Percentiles rank a stretch among this genome's conserved stretches.
Conservation (phyloP, 2,113 vertebrate genomes). For the Peromyscus maniculatus region DNA sequence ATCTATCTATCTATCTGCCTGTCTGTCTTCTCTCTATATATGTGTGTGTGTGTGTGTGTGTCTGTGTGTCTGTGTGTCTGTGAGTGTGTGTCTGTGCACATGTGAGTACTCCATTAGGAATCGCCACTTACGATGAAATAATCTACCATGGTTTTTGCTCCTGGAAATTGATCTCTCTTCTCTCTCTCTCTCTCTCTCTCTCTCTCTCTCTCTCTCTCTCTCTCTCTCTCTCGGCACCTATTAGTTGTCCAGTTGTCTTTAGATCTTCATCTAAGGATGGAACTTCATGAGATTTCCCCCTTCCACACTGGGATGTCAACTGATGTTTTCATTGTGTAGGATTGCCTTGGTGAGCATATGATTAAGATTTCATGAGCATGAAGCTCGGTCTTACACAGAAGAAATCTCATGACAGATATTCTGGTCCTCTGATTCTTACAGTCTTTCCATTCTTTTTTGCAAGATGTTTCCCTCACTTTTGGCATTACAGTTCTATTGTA, state of each 20-base stretch:
- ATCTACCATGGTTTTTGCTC: background rate
- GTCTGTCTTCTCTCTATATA: too few relatives aligned
- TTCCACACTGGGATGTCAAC: too few relatives aligned
- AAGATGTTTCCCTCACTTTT: background rate
- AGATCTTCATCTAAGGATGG: too few relatives aligned
- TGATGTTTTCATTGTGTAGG: too few relatives aligned
- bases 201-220: too few relatives aligned
- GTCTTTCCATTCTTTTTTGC: background rate
- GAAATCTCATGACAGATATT: background rate
- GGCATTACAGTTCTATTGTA: background rate
- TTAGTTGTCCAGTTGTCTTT: background rate
- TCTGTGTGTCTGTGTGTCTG: background rate
- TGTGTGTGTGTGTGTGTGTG: background rate
- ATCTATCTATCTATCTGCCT: too few relatives aligned
- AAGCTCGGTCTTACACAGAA: background rate
- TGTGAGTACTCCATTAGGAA: too few relatives aligned
- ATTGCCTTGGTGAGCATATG: too few relatives aligned
- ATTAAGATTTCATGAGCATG: background rate
- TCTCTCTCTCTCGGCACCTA: background rate
- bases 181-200: too few relatives aligned
- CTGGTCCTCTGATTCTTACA: background rate
- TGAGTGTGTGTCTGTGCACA: background rate
- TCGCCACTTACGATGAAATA: background rate
- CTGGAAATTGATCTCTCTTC: background rate
- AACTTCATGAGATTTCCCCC: too few relatives aligned